These are phyloP conservation scores for Drosophila bunnanda DNA, from an alignment of 2,888 invertebrate species.

Conservation along the genomic window DNA sequence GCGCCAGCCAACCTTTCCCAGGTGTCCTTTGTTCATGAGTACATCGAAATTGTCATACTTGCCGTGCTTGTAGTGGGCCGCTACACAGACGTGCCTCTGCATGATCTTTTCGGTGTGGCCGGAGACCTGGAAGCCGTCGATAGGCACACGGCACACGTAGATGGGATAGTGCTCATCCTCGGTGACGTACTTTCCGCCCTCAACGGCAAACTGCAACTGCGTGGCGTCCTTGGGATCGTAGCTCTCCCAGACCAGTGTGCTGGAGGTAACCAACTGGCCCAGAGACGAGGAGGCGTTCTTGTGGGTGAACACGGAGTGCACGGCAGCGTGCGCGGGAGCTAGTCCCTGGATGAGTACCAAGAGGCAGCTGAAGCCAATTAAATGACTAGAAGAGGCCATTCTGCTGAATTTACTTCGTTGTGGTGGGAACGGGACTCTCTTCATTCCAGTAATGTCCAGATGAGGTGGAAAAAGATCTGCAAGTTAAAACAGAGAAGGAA, in stretches of 20 bases:
- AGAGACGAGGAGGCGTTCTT: slow-evolving; percentile 82
- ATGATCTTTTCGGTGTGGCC: slow-evolving; percentile 86
- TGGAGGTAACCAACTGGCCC: slow-evolving; percentile 91
- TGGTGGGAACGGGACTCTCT: slow-evolving; percentile 27
- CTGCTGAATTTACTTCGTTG: slow-evolving; percentile 49
- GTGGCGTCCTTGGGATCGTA: slow-evolving; percentile 84
- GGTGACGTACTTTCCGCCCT: slow-evolving; percentile 86
- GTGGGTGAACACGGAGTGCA: slow-evolving; percentile 81
- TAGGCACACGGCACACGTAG: slow-evolving; percentile 90
- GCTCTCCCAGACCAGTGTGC: slow-evolving; percentile 91
- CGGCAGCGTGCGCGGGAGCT: slow-evolving; percentile 61
- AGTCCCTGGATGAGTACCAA: slow-evolving; percentile 47
- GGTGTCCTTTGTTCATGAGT: slow-evolving; percentile 91
- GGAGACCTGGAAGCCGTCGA: slow-evolving; percentile 90
- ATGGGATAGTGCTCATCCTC: slow-evolving; percentile 85
- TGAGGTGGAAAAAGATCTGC: slow-evolving; percentile 47
- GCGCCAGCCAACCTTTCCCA: slow-evolving; percentile 91
- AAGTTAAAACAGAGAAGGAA: slow-evolving; percentile 2
- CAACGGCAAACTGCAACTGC: slow-evolving; percentile 88
- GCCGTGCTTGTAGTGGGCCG: slow-evolving; percentile 87
- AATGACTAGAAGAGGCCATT: slow-evolving; percentile 13
- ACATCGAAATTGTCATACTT: slow-evolving; percentile 89
- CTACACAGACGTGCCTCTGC: slow-evolving; percentile 88
- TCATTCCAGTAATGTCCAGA: slow-evolving; percentile 47
- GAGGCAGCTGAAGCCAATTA: slow-evolving; percentile 30